These are phyloP conservation scores for Agrotis puta DNA, from an alignment of 2,888 invertebrate species.

Conservation along the genomic window DNA sequence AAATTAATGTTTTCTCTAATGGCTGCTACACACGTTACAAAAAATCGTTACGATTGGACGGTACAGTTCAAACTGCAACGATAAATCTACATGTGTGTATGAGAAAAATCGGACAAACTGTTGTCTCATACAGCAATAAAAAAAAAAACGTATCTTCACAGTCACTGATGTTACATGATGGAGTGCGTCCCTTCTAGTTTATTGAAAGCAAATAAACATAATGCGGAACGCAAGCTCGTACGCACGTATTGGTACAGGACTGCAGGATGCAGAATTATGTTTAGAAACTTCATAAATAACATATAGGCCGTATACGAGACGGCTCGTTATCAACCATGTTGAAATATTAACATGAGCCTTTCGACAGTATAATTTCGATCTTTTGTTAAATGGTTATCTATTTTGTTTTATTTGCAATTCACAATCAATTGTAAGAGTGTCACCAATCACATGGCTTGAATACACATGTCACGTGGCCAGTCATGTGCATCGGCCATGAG, in stretches of 20 bases:
- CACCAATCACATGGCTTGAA: too few relatives aligned
- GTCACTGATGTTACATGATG: slow-evolving; percentile 1
- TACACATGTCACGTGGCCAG: too few relatives aligned
- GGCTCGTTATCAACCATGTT: neutral
- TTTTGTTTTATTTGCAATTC: neutral
- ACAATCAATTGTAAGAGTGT: neutral
- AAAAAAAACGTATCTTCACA: neutral
- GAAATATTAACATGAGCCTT: neutral
- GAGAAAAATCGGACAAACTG: too few relatives aligned
- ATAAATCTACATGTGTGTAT: too few relatives aligned
- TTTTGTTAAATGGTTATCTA: neutral
- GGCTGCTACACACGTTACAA: too few relatives aligned
- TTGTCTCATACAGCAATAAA: neutral
- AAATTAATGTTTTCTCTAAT: too few relatives aligned
- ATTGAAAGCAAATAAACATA: slow-evolving; percentile 57
- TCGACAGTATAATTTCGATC: neutral
- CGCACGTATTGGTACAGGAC: slow-evolving; percentile 56
- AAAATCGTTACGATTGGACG: too few relatives aligned
- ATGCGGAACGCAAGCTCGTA: slow-evolving; percentile 62
- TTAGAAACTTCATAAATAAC: slow-evolving; percentile 29
- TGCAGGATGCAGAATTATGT: slow-evolving; percentile 28
- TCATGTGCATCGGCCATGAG: too few relatives aligned
- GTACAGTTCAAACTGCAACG: too few relatives aligned
- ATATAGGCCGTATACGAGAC: neutral
- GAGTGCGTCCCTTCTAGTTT: slow-evolving; percentile 22